Conservation (phyloP, 2,888 invertebrate genomes). For the Corythucha ciliata region DNA sequence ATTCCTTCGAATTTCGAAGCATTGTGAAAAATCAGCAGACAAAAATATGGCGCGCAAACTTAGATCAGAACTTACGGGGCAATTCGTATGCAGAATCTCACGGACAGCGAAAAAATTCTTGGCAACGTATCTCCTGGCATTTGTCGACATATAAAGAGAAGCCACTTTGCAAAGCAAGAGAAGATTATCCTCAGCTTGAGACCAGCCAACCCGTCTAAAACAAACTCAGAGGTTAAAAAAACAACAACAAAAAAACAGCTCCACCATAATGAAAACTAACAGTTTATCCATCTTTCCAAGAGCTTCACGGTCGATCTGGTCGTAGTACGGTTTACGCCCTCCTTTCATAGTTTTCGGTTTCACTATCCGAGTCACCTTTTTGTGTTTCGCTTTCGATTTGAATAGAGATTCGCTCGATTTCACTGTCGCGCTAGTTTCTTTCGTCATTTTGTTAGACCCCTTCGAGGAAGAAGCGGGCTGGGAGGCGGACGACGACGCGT, state of each 20-base stretch:
- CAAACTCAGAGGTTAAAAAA: background rate
- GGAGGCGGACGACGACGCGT: too few species aligned
- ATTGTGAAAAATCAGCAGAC: background rate
- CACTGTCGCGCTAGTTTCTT: too few species aligned
- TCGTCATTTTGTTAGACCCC: too few species aligned
- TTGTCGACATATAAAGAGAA: slow-evolving; percentile 44
- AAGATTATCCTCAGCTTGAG: slow-evolving; percentile 56
- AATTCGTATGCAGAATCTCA: slow-evolving; percentile 30
- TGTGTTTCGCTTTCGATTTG: slow-evolving; percentile 17
- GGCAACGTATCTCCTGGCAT: slow-evolving; percentile 21
- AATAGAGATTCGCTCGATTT: too few species aligned
- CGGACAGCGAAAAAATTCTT: slow-evolving; percentile 30
- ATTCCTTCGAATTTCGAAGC: slow-evolving; percentile 17
- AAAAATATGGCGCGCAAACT: background rate
- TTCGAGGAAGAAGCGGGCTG: too few species aligned
- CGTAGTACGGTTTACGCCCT: slow-evolving; percentile 43
- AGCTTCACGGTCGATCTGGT: slow-evolving; percentile 56
- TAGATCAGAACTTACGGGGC: slow-evolving; percentile 24
- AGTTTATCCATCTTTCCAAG: slow-evolving; percentile 51
- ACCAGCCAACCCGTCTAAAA: slow-evolving; percentile 52
- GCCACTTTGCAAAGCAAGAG: slow-evolving; percentile 58
- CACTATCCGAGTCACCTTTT: slow-evolving; percentile 28
- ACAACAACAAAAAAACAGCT: background rate
- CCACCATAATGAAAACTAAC: slow-evolving; percentile 16
- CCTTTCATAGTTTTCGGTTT: slow-evolving; percentile 22